Evolutionary conservation across 2,888 invertebrate genomes (phyloP).

Genomic region (Rhyacophila evoluta): DNA sequence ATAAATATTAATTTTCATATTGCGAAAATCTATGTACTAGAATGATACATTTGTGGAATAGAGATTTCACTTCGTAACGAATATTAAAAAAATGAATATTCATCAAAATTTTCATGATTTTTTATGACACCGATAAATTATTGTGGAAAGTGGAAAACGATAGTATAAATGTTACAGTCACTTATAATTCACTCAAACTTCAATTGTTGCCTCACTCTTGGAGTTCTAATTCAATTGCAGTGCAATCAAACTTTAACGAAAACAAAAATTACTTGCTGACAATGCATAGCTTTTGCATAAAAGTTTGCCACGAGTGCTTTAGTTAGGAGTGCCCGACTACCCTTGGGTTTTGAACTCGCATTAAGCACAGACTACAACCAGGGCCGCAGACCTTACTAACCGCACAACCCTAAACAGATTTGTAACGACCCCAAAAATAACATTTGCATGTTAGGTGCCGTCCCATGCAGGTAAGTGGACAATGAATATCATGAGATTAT

Average conservation of each 20-base stretch:
- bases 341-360: neutral
- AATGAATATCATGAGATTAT: neutral
- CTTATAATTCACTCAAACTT: too few species aligned
- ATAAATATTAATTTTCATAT: too few species aligned
- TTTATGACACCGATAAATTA: too few species aligned
- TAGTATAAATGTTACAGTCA: too few species aligned
- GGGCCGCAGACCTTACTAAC: neutral
- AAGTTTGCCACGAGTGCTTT: neutral
- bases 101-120: too few species aligned
- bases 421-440: neutral
- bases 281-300: neutral
- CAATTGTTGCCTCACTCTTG: too few species aligned
- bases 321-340: neutral
- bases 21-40: too few species aligned
- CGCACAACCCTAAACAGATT: conserved; percentile 3
- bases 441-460: neutral
- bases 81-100: too few species aligned
- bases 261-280: neutral
- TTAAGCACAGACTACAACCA: neutral
- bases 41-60: too few species aligned
- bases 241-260: neutral
- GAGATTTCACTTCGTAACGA: too few species aligned
- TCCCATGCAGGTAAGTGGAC: neutral
- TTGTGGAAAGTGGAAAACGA: too few species aligned
- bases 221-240: too few species aligned